phyloP scores from a whole-genome alignment of 1,140 invertebrate species.

The Drosophila saltans region DNA sequence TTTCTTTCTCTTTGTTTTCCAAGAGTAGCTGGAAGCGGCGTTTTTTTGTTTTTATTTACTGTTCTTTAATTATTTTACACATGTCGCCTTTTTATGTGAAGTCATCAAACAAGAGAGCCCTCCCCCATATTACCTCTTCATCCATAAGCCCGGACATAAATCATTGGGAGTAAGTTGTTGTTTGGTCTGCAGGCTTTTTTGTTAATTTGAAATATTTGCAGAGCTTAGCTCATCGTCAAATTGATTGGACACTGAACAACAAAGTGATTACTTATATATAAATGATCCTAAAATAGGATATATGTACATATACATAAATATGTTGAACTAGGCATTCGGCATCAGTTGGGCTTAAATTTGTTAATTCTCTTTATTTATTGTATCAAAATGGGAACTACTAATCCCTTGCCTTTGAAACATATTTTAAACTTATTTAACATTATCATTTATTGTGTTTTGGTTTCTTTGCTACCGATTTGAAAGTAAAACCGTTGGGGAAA shows the following conservation, averaged over 20 bases:
- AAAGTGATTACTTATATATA: background rate
- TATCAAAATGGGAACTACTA: no score
- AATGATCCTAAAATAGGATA: background rate
- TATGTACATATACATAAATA: no score
- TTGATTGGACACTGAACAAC: constrained; percentile 15
- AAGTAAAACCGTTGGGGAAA: no score
- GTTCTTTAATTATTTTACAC: constrained; percentile 72
- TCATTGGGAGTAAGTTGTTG: constrained; percentile 35
- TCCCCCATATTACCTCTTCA: background rate
- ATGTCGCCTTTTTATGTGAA: constrained; percentile 63
- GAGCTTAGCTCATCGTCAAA: constrained; percentile 50
- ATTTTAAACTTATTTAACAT: no score
- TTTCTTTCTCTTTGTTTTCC: background rate
- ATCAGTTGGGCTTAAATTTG: no score
- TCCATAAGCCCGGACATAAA: constrained; percentile 53
- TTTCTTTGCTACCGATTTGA: no score
- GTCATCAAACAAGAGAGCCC: constrained; percentile 20
- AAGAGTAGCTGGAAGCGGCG: constrained; percentile 20
- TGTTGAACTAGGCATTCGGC: no score
- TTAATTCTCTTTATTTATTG: no score
- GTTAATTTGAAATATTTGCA: constrained; percentile 47
- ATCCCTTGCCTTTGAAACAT: no score
- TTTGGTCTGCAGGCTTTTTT: constrained; percentile 14
- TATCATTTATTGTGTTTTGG: no score
- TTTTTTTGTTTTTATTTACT: constrained; percentile 77